phyloP scores from a whole-genome alignment of 2,797 vertebrate genomes.

The Takifugu rubripes region DNA sequence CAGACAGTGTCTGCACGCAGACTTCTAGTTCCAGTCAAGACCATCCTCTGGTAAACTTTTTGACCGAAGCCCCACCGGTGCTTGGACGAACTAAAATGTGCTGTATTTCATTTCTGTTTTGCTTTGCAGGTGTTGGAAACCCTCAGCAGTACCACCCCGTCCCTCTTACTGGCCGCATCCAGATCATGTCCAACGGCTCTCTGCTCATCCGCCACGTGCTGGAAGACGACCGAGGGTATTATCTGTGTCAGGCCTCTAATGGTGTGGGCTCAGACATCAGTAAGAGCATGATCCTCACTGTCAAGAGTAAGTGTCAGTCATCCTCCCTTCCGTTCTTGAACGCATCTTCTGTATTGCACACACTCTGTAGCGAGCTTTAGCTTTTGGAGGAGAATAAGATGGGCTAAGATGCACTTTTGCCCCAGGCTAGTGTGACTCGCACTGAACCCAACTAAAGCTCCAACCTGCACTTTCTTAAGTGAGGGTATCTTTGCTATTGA shows the following conservation, averaged over 20 bases:
- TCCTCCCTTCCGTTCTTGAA: constrained; percentile 26
- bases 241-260: constrained; percentile 98
- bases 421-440: constrained; percentile 42
- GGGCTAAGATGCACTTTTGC: constrained; percentile 52
- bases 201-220: constrained; percentile 94
- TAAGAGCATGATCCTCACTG: constrained; percentile 99
- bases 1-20: too few species aligned
- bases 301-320: constrained; percentile 77
- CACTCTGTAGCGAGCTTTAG: constrained; percentile 16
- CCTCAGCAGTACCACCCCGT: constrained; percentile 98
- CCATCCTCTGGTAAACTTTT: too few species aligned
- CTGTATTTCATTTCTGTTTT: constrained; percentile 7
- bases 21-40: too few species aligned
- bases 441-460: constrained; percentile 44
- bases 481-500: constrained; percentile 52
- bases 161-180: constrained; percentile 93
- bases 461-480: constrained; percentile 38
- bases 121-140: constrained; percentile 84
- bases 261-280: constrained; percentile 99
- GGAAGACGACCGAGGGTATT: constrained; percentile 96
- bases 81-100: neutral
- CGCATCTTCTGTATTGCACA: constrained; percentile 26
- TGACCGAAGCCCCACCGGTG: too few species aligned
- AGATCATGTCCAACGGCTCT: constrained; percentile 97
- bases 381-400: constrained; percentile 36